A percentile compares a stretch with the other conserved stretches of the same genome.
These are phyloP conservation scores for Akabosia matsudoensis DNA, from an alignment of 1,140 invertebrate genomes.

Conservation along the genomic window DNA sequence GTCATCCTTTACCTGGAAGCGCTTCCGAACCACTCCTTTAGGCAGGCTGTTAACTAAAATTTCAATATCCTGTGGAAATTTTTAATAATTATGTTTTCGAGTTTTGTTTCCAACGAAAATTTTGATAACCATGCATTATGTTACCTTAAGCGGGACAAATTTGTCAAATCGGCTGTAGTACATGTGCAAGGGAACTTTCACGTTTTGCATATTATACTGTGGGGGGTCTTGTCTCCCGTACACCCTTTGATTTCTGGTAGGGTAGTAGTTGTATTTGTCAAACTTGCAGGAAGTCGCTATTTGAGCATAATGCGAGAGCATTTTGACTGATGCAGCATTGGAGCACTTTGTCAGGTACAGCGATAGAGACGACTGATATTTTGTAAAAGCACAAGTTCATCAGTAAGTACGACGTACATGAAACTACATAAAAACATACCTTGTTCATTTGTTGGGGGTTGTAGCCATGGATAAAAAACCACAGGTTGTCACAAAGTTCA, in stretches of 20 bases:
- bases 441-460: neutral
- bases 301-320: neutral
- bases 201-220: neutral
- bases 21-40: neutral
- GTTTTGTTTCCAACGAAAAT: too few relatives aligned
- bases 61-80: slow-evolving; percentile 5
- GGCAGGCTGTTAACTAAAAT: neutral
- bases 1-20: neutral
- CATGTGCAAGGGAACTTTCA: neutral
- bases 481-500: neutral
- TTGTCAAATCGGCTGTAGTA: neutral
- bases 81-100: too few relatives aligned
- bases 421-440: neutral
- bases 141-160: neutral
- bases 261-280: neutral
- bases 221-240: neutral
- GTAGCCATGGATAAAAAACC: neutral
- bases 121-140: too few relatives aligned
- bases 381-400: too few relatives aligned
- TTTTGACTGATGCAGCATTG: neutral
- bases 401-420: neutral
- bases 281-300: neutral
- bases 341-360: neutral
- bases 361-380: too few relatives aligned
- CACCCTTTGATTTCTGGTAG: neutral